Evolutionary conservation across 2,113 vertebrate species (phyloP), one percentile per base, ranked within the genome.

Genomic region (Ceuthmochares aereus): DNA sequence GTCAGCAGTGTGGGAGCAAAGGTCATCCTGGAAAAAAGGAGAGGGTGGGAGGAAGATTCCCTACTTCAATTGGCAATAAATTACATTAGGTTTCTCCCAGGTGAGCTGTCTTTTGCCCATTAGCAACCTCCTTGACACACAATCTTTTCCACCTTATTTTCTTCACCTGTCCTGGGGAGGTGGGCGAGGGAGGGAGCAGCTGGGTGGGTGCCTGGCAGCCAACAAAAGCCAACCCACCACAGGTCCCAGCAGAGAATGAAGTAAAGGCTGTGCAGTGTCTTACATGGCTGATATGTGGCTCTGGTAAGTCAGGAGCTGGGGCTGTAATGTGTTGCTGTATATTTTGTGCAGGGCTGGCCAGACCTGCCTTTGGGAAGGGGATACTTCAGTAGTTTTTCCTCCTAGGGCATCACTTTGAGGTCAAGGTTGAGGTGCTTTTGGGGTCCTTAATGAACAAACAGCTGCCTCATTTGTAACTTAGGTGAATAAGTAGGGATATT

Each of bases 231-330:
- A 58, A 3, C 15, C 52, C 29, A 30, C 14, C 23, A 6, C 36
- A 63, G 62, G 52, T 22, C 19, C 11, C 11, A 29, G 45, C 25
- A 34, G 6, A 25, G 14, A 29, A n/a, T 2, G 42, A 43, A 67
- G 51, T 16, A 6, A 4, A 0, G 14, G 34, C 42, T 0, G 0
- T 22, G 6, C 21, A 36, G n/a, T 9, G 29, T 32, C 18, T 62
- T 6, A 4, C 0, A 0, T 2, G 2, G 55, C 13, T 12, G 30
- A 9, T 47, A 21, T 0, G 1, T 37, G 36, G 14, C 55, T 36
- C 56, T 69, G n/a, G 22, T 25, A 18, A 16, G 2, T 36, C 34
- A 3, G 23, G 21, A 37, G 5, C 10, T 0, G 1, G 21, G 6
- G 7, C 5, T 4, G 6, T 45, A 42, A 34, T 26, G 17, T 12